A percentile compares a stretch with the other conserved stretches of the same genome.
Conservation (phyloP, 2,113 vertebrate genomes). For the Eptatretus burgeri region DNA sequence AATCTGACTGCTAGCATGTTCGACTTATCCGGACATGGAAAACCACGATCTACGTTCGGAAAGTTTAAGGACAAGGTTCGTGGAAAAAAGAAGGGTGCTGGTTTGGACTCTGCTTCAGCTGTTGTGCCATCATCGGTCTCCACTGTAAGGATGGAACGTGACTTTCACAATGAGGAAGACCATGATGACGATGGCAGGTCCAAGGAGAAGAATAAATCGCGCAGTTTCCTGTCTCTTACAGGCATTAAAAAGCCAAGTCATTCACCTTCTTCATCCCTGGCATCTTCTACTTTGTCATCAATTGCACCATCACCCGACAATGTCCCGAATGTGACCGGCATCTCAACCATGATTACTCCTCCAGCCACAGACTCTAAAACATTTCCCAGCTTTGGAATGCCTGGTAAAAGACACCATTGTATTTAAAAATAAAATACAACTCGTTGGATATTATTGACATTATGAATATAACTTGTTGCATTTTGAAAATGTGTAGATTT, state of each 20-base stretch:
- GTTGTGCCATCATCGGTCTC: slow-evolving; percentile 34
- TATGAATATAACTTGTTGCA: too few relatives aligned
- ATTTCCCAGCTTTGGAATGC: slow-evolving; percentile 22
- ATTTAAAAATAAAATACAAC: not conserved
- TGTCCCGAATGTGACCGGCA: not conserved
- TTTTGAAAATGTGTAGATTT: too few relatives aligned
- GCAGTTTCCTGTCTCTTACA: not conserved
- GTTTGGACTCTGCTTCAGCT: slow-evolving; percentile 40
- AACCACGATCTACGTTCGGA: slow-evolving; percentile 40
- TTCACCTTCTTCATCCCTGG: not conserved
- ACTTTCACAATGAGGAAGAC: not conserved
- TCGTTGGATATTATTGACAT: too few relatives aligned
- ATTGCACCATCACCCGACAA: not conserved
- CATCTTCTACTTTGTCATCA: not conserved
- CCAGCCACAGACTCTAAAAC: not conserved
- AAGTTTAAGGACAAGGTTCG: slow-evolving; percentile 67
- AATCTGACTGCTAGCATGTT: slow-evolving; percentile 90
- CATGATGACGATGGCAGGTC: not conserved
- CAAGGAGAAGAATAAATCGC: not conserved
- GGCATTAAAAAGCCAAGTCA: not conserved
- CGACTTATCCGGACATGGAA: slow-evolving; percentile 68
- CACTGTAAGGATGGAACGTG: slow-evolving; percentile 15
- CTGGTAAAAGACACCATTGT: slow-evolving; percentile 36
- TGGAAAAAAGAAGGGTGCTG: slow-evolving; percentile 23
- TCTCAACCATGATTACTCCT: not conserved